Conservation (phyloP, 1,140 invertebrate species). For the Danaus melanippus region DNA sequence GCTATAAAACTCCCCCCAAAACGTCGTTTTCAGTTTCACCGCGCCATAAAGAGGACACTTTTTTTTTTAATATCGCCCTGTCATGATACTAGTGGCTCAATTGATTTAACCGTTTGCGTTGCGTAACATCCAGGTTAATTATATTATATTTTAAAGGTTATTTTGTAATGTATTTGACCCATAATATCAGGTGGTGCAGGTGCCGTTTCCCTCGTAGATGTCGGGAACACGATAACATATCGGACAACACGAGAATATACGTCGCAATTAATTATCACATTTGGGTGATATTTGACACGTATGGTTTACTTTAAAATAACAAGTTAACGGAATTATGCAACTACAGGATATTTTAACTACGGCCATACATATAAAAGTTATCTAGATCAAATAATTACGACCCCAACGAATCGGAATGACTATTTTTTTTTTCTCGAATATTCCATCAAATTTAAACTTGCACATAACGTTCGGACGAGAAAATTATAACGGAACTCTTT, state of each 20-base stretch:
- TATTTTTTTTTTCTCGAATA: no score
- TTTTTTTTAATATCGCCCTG: constrained; percentile 24
- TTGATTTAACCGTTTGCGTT: constrained; percentile 34
- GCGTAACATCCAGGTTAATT: not conserved
- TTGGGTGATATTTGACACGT: constrained; percentile 22
- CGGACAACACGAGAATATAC: constrained; percentile 15
- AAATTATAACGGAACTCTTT: no score
- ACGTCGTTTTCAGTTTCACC: constrained; percentile 37
- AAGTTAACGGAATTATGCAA: no score
- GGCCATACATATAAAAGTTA: no score
- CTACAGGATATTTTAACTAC: no score
- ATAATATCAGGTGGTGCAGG: constrained; percentile 9
- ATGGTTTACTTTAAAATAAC: no score
- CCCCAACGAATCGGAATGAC: no score
- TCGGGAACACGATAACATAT: constrained; percentile 14
- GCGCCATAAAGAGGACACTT: constrained; percentile 27
- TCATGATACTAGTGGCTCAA: constrained; percentile 33
- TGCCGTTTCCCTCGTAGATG: constrained; percentile 4
- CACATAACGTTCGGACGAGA: no score
- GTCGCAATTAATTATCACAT: constrained; percentile 36
- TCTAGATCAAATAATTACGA: no score
- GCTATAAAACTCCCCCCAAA: constrained; percentile 23
- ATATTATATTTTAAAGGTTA: no score
- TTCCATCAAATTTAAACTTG: no score
- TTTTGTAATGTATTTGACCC: constrained; percentile 18